Conservation (phyloP, 2,888 invertebrate genomes). For the Sinohyriopsis cumingii region DNA sequence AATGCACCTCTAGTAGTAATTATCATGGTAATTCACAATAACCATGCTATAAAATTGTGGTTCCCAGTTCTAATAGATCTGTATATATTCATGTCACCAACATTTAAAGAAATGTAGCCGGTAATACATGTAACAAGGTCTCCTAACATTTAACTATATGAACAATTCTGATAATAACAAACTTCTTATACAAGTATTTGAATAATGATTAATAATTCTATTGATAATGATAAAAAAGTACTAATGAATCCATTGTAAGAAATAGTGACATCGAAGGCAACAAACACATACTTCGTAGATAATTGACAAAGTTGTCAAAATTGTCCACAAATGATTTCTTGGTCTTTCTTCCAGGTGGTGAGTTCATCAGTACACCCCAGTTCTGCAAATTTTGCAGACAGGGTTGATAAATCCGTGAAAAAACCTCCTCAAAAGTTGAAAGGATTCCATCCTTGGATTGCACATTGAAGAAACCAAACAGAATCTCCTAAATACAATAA, state of each 20-base stretch:
- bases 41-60: too few species aligned
- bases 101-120: too few species aligned
- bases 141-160: too few species aligned
- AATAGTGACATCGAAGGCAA: background rate
- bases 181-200: too few species aligned
- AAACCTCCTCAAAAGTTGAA: conserved; percentile 41
- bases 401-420: conserved; percentile 48
- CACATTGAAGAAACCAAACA: conserved; percentile 47
- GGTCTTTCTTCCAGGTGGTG: conserved; percentile 55
- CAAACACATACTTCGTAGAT: conserved; percentile 51
- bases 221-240: too few species aligned
- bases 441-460: conserved; percentile 41
- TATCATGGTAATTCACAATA: too few species aligned
- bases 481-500: conserved; percentile 44
- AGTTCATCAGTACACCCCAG: conserved; percentile 57
- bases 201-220: too few species aligned
- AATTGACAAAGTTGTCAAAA: conserved; percentile 53
- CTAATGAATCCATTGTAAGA: background rate
- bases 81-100: too few species aligned
- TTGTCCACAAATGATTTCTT: conserved; percentile 54
- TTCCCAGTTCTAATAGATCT: too few species aligned
- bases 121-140: too few species aligned
- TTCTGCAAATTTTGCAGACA: conserved; percentile 33
- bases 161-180: too few species aligned
- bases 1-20: too few species aligned